Evolutionary conservation across 2,888 invertebrate genomes (phyloP), one percentile per base, ranked within the genome.

Genomic region (Drosophila neutralis): DNA sequence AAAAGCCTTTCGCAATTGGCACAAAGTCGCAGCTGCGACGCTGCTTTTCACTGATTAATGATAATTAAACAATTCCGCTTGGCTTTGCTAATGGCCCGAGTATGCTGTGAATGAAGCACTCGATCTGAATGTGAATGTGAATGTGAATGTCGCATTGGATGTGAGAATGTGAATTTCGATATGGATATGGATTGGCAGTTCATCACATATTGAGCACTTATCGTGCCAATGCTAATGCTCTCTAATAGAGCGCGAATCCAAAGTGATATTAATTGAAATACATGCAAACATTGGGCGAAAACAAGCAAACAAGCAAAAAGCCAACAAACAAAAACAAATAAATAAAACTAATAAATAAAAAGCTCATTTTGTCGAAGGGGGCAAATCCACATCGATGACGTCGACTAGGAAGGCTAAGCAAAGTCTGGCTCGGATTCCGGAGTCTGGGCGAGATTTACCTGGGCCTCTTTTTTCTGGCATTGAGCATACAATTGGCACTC

Each of bases 191-290:
- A 64, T 67, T 61, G 69, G 51, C 52, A 70, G 74, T 57, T 78
- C 64, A 56, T 78, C 64, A 53, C 52, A 78, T 70, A 60, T 75
- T 66, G 66, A 69, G 56, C 87, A 87, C 80, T 84, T 84, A 87
- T 78, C 84, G 69, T 48, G 45, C 29, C 31, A 69, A 52, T 70
- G 87, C 78, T 87, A 84, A 84, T 84, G 82, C 76, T 71, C 76
- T 76, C 78, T 83, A 83, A 83, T 83, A 78, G 69, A 78, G 74
- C 69, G 78, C 69, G 64, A 69, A 74, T 57, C 71, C 68, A 73
- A 73, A 70, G 69, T 64, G 71, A 70, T 80, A 82, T 87, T 87
- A 87, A 84, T 84, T 84, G 85, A 83, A 85, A 83, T 80, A 83
- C 84, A 83, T 72, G 84, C 84, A 75, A 82, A 79, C 74, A 73